Base-by-base conservation (phyloP, 2,797 vertebrate species). In the Pangasius mekongensis region DNA sequence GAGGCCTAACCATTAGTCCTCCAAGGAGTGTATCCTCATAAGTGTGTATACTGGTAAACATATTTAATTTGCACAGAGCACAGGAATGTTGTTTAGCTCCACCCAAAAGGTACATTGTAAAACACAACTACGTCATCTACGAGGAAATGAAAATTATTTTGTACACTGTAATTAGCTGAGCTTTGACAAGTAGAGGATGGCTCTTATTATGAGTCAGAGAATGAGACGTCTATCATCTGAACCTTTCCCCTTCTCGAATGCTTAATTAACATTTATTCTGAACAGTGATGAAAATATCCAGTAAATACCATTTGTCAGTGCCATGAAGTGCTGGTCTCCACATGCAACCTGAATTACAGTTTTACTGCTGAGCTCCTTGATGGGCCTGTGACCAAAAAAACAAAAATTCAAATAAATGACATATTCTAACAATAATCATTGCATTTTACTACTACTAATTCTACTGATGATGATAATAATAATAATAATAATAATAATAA, bases 301-400 rank as follows among this genome's bases (percentile, higher is more conserved):
- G 33, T 83, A 1, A 73, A 56, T 88, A 92, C 91, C 87, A 0
- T 80, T 83, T 36, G 87, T 89, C 24, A 92, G 84, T 20, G 90
- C 90, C 86, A 92, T 58, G 52, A 88, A 92, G 87, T 92, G 91
- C 24, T 92, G 74, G 71, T 91, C 56, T 77, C 91, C 91, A 91
- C 91, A 92, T 18, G 87, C 2, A 27, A 91, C 67, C 84, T 91
- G 91, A 33, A 87, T 87, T 33, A 92, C 87, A 60, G 86, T 69
- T 74, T 30, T 88, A 60, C 30, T 60, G 3, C 47, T 11, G 43
- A 92, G 73, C 56, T 43, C 60, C 52, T 47, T 64, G 20, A 89
- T 52, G 77, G 85, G 67, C 10, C 91, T 91, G 58, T n/a, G 58
- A 58, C 18, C 3, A 49, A 67, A 52, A 43, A 36, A 24, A 58